A percentile compares a stretch with the other conserved stretches of the same genome.
Evolutionary conservation across 1,140 invertebrate genomes (phyloP).

Genomic region (Chrysomallon squamiferum): DNA sequence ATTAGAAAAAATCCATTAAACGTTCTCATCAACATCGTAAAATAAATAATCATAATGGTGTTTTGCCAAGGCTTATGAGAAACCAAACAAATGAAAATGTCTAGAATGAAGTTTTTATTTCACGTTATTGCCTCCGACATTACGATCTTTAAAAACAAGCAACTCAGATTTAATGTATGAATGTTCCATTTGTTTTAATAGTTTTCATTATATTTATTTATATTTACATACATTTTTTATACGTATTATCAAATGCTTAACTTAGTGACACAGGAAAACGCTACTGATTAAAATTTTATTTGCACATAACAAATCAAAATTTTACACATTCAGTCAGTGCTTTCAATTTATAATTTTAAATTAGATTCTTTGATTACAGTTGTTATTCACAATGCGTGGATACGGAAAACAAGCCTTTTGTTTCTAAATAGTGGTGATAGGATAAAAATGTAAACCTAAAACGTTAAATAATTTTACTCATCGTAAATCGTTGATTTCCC

Average conservation of each 20-base stretch:
- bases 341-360: too few relatives aligned
- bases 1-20: too few relatives aligned
- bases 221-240: neutral
- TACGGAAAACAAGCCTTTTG: too few relatives aligned
- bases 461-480: too few relatives aligned
- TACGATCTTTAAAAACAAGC: neutral
- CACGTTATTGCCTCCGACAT: neutral
- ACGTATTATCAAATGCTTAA: neutral
- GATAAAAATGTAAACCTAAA: too few relatives aligned
- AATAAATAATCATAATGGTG: neutral
- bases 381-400: too few relatives aligned
- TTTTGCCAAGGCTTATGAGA: neutral
- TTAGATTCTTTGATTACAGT: too few relatives aligned
- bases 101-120: neutral
- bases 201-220: neutral
- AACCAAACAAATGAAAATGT: neutral
- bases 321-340: too few relatives aligned
- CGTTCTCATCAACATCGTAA: neutral
- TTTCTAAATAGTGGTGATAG: too few relatives aligned
- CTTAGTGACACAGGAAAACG: neutral
- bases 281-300: neutral
- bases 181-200: neutral
- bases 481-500: too few relatives aligned
- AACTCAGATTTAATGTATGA: conserved; percentile 64
- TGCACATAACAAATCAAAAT: neutral